Base-by-base conservation (phyloP, 2,888 invertebrate species). In the Acholoe squamosa region DNA sequence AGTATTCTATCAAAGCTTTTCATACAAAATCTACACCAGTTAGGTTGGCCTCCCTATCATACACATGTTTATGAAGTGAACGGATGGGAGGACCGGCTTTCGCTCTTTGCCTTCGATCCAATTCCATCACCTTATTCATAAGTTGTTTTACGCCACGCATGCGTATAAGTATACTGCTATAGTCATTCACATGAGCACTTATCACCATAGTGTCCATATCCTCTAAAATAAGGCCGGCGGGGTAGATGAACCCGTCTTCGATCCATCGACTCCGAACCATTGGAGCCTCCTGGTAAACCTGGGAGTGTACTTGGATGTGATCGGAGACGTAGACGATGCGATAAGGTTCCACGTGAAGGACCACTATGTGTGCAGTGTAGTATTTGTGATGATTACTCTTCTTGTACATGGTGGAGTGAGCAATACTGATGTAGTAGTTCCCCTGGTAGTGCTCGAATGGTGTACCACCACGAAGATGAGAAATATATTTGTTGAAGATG, bases 351-450 rank as follows among this genome's bases (percentile, higher is more conserved):
- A 93, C 93, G 52, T 91, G 89, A n/a, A 93, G 52, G 7, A 93
- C 90, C 14, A 93, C 92, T 3, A 93, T 22, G 61, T 93, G 93
- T 3, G 93, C 92, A 14, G 93, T 93, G 91, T 93, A 93, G 84
- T 90, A 93, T 5, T 93, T 52, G 84, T 92, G 91, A 56, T 89
- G 67, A 43, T 91, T 92, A 28, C 33, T 52, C 25, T 56, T 88
- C 80, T 93, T 93, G 92, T 92, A 93, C 92, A 93, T 91, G 28
- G 93, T 93, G n/a, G 92, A 89, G 84, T 93, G 93, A 0, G 93
- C 93, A 16, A 93, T 91, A 84, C 93, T 92, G 80, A 93, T 89
- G 91, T 93, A 93, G 90, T 93, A 93, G 7, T 92, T 93, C 61
- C 89, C 91, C 67, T 90, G 25, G 88, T 93, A 93, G 22, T 91